Evolutionary conservation across 2,797 vertebrate genomes (phyloP).

Genomic region (Mus minutoides): DNA sequence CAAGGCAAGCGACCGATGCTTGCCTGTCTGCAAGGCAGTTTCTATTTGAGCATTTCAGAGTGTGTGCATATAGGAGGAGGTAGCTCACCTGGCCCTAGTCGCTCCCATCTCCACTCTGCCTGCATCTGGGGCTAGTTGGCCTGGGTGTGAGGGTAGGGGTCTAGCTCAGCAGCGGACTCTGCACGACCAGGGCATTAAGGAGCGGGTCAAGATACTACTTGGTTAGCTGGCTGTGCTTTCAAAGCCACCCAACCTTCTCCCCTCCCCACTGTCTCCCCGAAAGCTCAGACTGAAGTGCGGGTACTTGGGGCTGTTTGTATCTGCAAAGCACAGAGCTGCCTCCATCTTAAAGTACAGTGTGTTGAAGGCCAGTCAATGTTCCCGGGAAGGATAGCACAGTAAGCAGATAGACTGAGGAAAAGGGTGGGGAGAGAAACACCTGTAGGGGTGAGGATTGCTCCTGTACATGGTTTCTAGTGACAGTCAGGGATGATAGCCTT

Average conservation of each 20-base stretch:
- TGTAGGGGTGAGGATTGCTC: background rate
- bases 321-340: background rate
- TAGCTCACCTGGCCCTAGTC: background rate
- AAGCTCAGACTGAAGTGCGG: background rate
- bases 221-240: background rate
- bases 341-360: background rate
- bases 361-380: background rate
- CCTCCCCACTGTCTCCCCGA: background rate
- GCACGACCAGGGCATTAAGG: background rate
- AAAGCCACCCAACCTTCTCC: background rate
- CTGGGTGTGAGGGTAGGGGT: background rate
- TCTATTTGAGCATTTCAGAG: background rate
- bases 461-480: background rate
- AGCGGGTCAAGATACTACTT: no score
- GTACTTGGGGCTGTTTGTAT: background rate
- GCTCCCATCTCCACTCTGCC: background rate
- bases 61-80: background rate
- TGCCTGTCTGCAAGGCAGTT: background rate
- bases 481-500: background rate
- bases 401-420: background rate
- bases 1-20: background rate
- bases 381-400: background rate
- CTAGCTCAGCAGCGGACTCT: background rate
- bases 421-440: background rate
- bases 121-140: background rate